Conservation (phyloP, 2,888 invertebrate genomes). For the Harpalus rufipes region DNA sequence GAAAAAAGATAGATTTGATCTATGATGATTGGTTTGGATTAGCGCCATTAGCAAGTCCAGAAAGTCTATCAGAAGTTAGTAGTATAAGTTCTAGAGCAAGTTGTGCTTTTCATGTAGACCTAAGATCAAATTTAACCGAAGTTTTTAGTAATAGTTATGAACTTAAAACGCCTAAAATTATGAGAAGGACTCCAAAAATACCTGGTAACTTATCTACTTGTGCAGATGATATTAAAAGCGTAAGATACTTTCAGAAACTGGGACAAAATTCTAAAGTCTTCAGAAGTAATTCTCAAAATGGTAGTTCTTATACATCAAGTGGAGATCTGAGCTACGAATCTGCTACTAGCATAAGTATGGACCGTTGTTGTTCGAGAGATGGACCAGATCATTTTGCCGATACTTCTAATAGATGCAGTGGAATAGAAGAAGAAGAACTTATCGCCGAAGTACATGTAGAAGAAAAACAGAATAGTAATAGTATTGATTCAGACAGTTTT, state of each 20-base stretch:
- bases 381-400: slow-evolving; percentile 70
- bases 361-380: slow-evolving; percentile 71
- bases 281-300: slow-evolving; percentile 73
- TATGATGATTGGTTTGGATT: slow-evolving; percentile 84
- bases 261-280: slow-evolving; percentile 78
- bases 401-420: slow-evolving; percentile 70
- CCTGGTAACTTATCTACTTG: slow-evolving; percentile 83
- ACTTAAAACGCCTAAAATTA: slow-evolving; percentile 80
- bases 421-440: slow-evolving; percentile 71
- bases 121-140: slow-evolving; percentile 68
- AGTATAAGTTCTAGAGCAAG: slow-evolving; percentile 86
- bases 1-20: slow-evolving; percentile 77
- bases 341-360: slow-evolving; percentile 75
- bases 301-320: slow-evolving; percentile 74
- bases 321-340: slow-evolving; percentile 79
- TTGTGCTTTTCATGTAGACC: slow-evolving; percentile 77
- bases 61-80: slow-evolving; percentile 89
- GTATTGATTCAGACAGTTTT: slow-evolving; percentile 75
- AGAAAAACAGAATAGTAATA: slow-evolving; percentile 67
- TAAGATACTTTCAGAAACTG: slow-evolving; percentile 79
- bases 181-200: slow-evolving; percentile 84
- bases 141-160: slow-evolving; percentile 75
- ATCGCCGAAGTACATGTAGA: slow-evolving; percentile 64
- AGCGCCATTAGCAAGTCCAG: slow-evolving; percentile 90
- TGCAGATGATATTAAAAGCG: slow-evolving; percentile 82